These are phyloP conservation scores for Ormia ochracea DNA, from an alignment of 2,888 invertebrate genomes.

Conservation along the genomic window DNA sequence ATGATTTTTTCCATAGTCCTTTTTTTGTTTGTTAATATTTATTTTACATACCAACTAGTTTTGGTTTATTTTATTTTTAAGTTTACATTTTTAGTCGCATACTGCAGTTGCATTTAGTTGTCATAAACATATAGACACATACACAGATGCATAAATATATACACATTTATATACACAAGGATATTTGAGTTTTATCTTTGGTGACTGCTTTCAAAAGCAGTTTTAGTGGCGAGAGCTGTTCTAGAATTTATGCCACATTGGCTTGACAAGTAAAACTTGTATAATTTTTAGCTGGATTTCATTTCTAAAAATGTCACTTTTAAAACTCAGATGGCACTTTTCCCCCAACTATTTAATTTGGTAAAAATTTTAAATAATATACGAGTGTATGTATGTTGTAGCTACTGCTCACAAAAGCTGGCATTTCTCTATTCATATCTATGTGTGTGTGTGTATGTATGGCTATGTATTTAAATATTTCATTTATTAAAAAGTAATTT, in stretches of 20 bases:
- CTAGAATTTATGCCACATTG: slow-evolving; percentile 32
- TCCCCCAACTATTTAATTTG: not conserved
- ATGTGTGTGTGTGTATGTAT: too few relatives aligned
- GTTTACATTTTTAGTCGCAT: slow-evolving; percentile 9
- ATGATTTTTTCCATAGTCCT: slow-evolving; percentile 30
- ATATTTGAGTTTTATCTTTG: slow-evolving; percentile 35
- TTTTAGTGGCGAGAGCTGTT: not conserved
- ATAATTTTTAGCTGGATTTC: slow-evolving; percentile 46
- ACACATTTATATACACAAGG: not conserved
- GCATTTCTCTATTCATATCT: too few relatives aligned
- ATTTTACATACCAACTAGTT: slow-evolving; percentile 19
- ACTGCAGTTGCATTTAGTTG: slow-evolving; percentile 37
- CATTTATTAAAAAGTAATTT: slow-evolving; percentile 33
- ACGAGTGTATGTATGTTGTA: not conserved
- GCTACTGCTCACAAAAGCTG: not conserved
- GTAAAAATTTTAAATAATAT: not conserved
- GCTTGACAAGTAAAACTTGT: slow-evolving; percentile 46
- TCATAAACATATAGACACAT: too few relatives aligned
- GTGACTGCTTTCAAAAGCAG: not conserved
- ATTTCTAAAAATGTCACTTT: slow-evolving; percentile 33
- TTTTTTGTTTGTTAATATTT: slow-evolving; percentile 13
- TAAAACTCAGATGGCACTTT: slow-evolving; percentile 29
- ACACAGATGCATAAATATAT: too few relatives aligned
- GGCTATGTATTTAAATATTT: slow-evolving; percentile 25
- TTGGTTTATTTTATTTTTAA: not conserved